phyloP scores from a whole-genome alignment of 1,140 invertebrate genomes.

The Whitmania pigra region DNA sequence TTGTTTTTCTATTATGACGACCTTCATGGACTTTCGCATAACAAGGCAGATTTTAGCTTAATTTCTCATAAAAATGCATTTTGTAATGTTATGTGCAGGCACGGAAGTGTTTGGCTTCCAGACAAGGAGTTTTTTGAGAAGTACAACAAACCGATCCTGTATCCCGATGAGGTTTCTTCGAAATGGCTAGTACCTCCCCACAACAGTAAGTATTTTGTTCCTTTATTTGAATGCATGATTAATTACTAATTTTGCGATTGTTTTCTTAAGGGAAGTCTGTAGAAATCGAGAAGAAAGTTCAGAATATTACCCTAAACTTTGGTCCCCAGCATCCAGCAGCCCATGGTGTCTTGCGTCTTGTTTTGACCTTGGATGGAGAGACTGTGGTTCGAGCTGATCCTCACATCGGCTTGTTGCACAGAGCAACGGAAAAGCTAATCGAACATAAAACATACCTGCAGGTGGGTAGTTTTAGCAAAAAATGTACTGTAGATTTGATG shows the following conservation, averaged over 20 bases:
- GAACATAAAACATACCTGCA: conserved; percentile 92
- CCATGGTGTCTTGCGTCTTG: conserved; percentile 85
- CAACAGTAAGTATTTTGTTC: conserved; percentile 42
- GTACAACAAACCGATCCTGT: conserved; percentile 58
- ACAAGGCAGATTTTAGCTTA: too few species aligned
- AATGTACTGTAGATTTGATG: too few species aligned
- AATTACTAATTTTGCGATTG: too few species aligned
- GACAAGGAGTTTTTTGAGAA: conserved; percentile 59
- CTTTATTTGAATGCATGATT: too few species aligned
- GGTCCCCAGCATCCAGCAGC: conserved; percentile 97
- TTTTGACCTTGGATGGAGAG: conserved; percentile 91
- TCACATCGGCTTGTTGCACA: conserved; percentile 90
- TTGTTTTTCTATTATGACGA: too few species aligned
- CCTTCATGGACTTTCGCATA: too few species aligned
- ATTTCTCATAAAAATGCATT: too few species aligned
- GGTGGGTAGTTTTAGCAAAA: conserved; percentile 26
- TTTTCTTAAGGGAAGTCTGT: conserved; percentile 16
- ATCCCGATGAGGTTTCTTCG: conserved; percentile 51
- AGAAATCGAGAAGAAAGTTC: conserved; percentile 48
- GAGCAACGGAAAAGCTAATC: conserved; percentile 92
- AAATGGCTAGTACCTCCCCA: conserved; percentile 53
- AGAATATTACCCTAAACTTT: conserved; percentile 82
- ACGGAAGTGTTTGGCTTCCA: conserved; percentile 41
- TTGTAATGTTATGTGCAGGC: neutral
- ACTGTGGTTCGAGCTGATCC: conserved; percentile 74